Evolutionary conservation across 1,140 invertebrate species (phyloP), one percentile per base, ranked within the genome.

Genomic region (Drosophila neocordata): DNA sequence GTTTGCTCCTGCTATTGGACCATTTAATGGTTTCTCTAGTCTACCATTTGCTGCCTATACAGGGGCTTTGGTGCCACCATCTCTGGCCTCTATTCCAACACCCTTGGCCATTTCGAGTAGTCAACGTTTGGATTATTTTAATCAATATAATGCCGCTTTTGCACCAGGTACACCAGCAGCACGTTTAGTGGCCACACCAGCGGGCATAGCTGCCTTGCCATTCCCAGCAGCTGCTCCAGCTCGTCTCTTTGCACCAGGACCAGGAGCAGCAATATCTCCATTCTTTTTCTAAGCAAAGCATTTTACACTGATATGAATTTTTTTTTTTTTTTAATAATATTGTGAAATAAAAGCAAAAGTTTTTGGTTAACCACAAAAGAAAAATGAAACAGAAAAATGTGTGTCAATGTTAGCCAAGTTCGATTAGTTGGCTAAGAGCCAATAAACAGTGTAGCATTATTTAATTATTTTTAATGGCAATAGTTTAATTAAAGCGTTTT

Each of bases 51-150:
- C 68, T 8, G 31, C 72, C 5, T 15, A 66, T 2, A 58, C 35
- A n/a, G 61, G 58, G 34, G 35, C 73, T 1, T 51, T 65, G 13
- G 41, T 41, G 24, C 20, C 65, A 1, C 7, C 55, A 41, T 37
- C 61, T 13, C 48, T 58, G 8, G 22, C 22, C 22, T 24, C 22
- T 24, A 24, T 24, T 24, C 22, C 22, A 24, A 4, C 22, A 24
- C 82, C 82, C 1, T 27, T 88, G 62, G 70, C 82, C 11, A 56
- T 87, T 18, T 88, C 82, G 4, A 73, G 82, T 52, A 87, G 82
- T 24, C 83, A 87, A 24, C 71, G 82, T 2, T 53, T 87, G 71
- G 72, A 87, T 51, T 87, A 88, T 56, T 88, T 87, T 0, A 87
- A 87, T 57, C 78, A 87, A 11, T 70, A 71, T 38, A 88, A 87